Evolutionary conservation across 2,797 vertebrate species (phyloP).

Genomic region (Lagodon rhomboides): DNA sequence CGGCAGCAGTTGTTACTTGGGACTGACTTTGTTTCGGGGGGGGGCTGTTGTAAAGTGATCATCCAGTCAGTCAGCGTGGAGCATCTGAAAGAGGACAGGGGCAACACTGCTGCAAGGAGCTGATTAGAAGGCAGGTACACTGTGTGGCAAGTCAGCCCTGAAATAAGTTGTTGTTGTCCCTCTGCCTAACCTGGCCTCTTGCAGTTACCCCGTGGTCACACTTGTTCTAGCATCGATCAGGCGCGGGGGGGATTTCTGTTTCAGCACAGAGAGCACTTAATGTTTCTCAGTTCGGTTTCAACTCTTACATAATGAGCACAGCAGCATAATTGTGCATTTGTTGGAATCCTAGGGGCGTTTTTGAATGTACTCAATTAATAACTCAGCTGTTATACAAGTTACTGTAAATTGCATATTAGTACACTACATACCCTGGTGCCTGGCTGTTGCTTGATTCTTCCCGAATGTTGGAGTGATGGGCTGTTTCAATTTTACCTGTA

Average conservation of each 20-base stretch:
- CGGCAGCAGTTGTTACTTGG: constrained; percentile 29
- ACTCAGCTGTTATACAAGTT: neutral
- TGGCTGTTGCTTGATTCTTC: constrained; percentile 45
- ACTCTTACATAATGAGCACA: constrained; percentile 5
- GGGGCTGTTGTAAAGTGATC: constrained; percentile 38
- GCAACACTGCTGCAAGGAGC: constrained; percentile 44
- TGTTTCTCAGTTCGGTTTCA: constrained; percentile 11
- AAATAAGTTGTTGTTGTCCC: constrained; percentile 60
- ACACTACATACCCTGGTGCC: constrained; percentile 63
- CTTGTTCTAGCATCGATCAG: constrained; percentile 48
- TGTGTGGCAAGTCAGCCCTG: constrained; percentile 60
- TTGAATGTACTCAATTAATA: neutral
- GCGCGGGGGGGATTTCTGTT: neutral
- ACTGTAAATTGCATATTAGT: neutral
- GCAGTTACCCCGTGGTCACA: constrained; percentile 45
- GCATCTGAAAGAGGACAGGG: constrained; percentile 42
- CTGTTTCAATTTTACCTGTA: constrained; percentile 83
- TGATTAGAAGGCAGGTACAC: constrained; percentile 65
- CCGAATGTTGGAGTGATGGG: constrained; percentile 83
- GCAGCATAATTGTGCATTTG: constrained; percentile 6
- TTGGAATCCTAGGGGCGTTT: neutral
- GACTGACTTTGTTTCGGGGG: constrained; percentile 36
- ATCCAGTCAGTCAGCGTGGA: constrained; percentile 35
- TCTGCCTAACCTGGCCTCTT: constrained; percentile 39
- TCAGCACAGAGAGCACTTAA: neutral